Base-by-base conservation (phyloP, 2,113 vertebrate genomes). In the Triplophysa siluroides region DNA sequence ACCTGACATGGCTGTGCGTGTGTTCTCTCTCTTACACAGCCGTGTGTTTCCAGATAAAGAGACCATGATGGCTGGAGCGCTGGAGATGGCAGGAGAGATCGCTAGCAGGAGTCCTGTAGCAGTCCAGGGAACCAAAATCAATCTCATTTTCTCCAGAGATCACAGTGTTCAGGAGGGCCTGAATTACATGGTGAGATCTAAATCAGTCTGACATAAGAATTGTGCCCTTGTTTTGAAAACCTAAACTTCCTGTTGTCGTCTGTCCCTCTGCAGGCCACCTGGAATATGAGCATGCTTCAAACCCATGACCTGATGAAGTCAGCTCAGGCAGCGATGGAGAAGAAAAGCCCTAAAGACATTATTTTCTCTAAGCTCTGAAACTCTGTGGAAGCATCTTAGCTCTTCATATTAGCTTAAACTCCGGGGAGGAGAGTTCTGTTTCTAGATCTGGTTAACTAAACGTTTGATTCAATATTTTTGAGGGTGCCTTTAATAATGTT, bases 251-350 rank as follows among this genome's bases (percentile, higher is more conserved):
- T 8, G 1, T 58, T 21, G 9, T 19, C n/a, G 8, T 2, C 0
- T 45, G 65, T 64, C 9, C 60, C 82, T 80, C 16, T 76, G 10
- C 83, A 94, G 95, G 90, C 92, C 0, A 71, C 90, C 1, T 98
- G 96, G 96, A 97, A 97, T 91, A 98, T 96, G 96, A 92, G 94
- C 86, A 98, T 97, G 96, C 90, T 98, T 52, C 96, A 98, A 86
- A 94, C 93, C 0, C 70, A 95, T 0, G 96, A 98, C 65, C 1
- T 97, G 56, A 29, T 94, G 24, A 95, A 95, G 52, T 95, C 94
- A 0, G 93, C 93, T 12, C 94, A 95, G 88, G 95, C 95, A 0
- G 8, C 78, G 1, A 79, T 95, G 89, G 94, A 97, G 89, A 98
- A 95, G 90, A 95, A 95, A 80, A 90, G 86, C 0, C 84, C 87